Base-by-base conservation (phyloP, 2,113 vertebrate species). In the Onychostruthus taczanowskii region DNA sequence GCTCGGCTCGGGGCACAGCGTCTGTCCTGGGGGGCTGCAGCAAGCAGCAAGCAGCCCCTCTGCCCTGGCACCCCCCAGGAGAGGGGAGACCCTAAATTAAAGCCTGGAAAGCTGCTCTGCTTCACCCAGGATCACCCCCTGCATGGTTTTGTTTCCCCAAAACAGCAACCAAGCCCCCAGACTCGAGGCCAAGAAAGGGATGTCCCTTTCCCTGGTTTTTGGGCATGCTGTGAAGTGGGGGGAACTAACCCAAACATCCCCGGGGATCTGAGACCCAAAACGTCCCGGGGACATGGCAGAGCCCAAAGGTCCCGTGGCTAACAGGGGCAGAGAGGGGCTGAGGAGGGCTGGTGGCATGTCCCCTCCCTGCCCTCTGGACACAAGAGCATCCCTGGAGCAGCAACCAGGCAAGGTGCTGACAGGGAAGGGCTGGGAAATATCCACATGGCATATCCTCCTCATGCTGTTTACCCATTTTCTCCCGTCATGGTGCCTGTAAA, bases 1-100 rank as follows among this genome's bases (percentile, higher is more conserved):
- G 20, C 94, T 91, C 91, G 2, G 96, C 58, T 59, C 19, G 41
- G 93, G 68, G 91, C 91, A 69, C 19, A 2, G 22, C 15, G 94
- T 50, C 95, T 95, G 96, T 92, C 94, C 87, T 35, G 4, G 84
- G 88, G 92, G 69, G 68, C 59, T 89, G 94, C 95, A 96, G 94
- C 37, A 1, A 4, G 87, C 93, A 94, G 73, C 78, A 44, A 92
- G 82, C 26, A 41, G 47, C 89, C 52, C 59, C 78, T 69, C 35
- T 74, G 61, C 47, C 53, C 46, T 1, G 0, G 8, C 14, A 90
- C 24, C 61, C 52, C 13, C 33, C 67, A 5, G 0, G 0, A 5
- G 2, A 1, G 1, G 16, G 43, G 14, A 4, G 1, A 49, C 23
- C 43, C 33, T 28, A 39, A 80, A 50, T 30, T 17, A 49, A 31